A percentile compares a stretch with the other conserved stretches of the same genome.
These are phyloP conservation scores for Rhabditoides inermis DNA, from an alignment of 2,888 invertebrate species.

Conservation along the genomic window DNA sequence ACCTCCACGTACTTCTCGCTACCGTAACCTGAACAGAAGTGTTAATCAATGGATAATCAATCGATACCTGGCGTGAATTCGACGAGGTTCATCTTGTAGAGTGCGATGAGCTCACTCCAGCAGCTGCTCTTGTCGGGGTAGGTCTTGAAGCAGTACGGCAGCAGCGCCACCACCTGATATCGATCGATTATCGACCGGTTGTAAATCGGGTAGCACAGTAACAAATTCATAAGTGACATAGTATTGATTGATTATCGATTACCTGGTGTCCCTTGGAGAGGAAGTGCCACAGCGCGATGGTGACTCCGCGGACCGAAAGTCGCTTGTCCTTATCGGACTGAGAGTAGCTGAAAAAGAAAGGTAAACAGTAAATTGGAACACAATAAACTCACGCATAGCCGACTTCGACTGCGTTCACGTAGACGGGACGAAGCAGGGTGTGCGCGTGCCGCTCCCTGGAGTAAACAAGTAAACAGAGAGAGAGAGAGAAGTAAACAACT, in stretches of 20 bases:
- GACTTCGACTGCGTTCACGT: constrained; percentile 35
- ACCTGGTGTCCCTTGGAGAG: constrained; percentile 33
- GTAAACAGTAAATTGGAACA: not conserved
- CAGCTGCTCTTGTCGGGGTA: constrained; percentile 31
- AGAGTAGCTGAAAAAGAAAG: constrained; percentile 1
- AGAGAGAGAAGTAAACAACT: too few species aligned
- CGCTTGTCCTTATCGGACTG: constrained; percentile 25
- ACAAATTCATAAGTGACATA: too few species aligned
- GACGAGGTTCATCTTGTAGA: constrained; percentile 30
- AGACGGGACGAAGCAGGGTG: constrained; percentile 23
- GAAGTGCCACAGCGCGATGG: constrained; percentile 38
- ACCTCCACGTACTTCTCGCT: constrained; percentile 38
- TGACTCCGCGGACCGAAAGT: constrained; percentile 29
- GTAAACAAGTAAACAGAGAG: too few species aligned
- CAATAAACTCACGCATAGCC: constrained; percentile 28
- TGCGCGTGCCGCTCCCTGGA: constrained; percentile 11
- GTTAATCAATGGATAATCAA: not conserved
- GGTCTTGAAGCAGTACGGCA: constrained; percentile 36
- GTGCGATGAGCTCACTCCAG: constrained; percentile 27
- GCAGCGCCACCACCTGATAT: constrained; percentile 24
- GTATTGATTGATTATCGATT: not conserved
- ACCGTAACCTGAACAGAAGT: constrained; percentile 17
- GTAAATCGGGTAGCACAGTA: not conserved
- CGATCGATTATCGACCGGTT: not conserved
- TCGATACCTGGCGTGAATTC: constrained; percentile 29